Base-by-base conservation (phyloP, 92 coral and sea anemone species). In the Paragorgia papillata region DNA sequence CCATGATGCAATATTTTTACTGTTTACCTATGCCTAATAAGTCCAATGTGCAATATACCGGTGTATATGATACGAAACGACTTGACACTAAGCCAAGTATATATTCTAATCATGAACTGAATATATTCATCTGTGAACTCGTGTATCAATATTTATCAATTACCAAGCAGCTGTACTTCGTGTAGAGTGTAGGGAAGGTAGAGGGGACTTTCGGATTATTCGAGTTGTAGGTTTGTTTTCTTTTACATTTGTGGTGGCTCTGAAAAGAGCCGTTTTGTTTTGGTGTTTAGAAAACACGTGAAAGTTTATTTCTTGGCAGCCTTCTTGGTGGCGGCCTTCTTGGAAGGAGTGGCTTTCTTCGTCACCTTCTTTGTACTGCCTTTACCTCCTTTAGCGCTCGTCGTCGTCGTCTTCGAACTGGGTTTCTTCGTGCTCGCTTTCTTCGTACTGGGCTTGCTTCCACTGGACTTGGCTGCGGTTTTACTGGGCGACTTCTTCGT, bases 231-330 rank as follows among this genome's bases (percentile, higher is more conserved):
- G 66, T 60, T 60, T 60, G 66, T 26, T 41, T 79, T 79, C 83
- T 91, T 88, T 82, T 56, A 28, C 21, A 26, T 19, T 83, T 91
- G n/a, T 86, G 88, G 89, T 91, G 97, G 97, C 93, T 91, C 87
- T 75, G 74, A 86, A 59, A 86, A 79, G 90, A 86, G 90, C 90
- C 90, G 90, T 75, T 76, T 79, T 74, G 55, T 67, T 65, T 66
- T 30, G 32, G 73, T 31, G 40, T 64, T 35, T 37, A 37, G 32
- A 64, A 35, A 35, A 37, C 51, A 26, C 53, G 7, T 7, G 46
- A 32, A 34, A 15, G 37, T 64, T 64, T 64, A 64, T 37, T 64
- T 64, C 71, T 64, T 64, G 20, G 9, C 30, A 37, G 29, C 29
- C 25, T 7, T 7, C 53, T 46, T 46, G 2, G 7, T 46, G 17